A percentile compares a stretch with the other conserved stretches of the same genome.
Evolutionary conservation across 2,113 vertebrate species (phyloP).

Genomic region (Aramus guarauna): DNA sequence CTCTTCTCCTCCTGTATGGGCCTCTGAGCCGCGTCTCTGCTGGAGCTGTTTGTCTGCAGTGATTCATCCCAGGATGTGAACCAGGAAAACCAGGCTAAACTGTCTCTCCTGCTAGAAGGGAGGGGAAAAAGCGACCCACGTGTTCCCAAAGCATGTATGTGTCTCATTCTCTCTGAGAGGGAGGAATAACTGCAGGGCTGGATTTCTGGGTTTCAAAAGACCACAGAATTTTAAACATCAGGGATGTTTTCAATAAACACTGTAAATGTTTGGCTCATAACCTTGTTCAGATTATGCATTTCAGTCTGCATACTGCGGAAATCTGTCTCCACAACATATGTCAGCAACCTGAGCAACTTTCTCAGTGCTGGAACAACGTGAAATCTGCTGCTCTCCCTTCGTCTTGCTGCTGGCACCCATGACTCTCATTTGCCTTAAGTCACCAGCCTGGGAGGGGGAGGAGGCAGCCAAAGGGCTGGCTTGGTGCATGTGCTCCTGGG

Average conservation of each 20-base stretch:
- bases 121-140: neutral
- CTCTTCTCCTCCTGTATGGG: neutral
- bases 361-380: neutral
- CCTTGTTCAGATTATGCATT: slow-evolving; percentile 49
- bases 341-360: slow-evolving; percentile 48
- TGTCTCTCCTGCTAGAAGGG: slow-evolving; percentile 9
- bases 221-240: slow-evolving; percentile 44
- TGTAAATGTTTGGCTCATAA: slow-evolving; percentile 66
- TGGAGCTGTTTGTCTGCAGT: slow-evolving; percentile 24
- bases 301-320: slow-evolving; percentile 60
- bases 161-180: slow-evolving; percentile 41
- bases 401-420: neutral
- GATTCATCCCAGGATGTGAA: slow-evolving; percentile 59
- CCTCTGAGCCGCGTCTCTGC: neutral
- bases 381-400: neutral
- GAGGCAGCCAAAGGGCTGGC: neutral
- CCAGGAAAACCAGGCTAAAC: slow-evolving; percentile 54
- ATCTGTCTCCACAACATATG: slow-evolving; percentile 71
- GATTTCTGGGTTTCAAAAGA: slow-evolving; percentile 52
- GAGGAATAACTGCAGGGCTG: slow-evolving; percentile 62
- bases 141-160: slow-evolving; percentile 34
- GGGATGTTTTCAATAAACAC: slow-evolving; percentile 76
- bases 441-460: neutral
- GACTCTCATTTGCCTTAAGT: neutral
- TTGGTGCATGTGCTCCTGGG: neutral